phyloP scores from a whole-genome alignment of 64 coral and sea anemone genomes.

The Stichodactyla helianthus region DNA sequence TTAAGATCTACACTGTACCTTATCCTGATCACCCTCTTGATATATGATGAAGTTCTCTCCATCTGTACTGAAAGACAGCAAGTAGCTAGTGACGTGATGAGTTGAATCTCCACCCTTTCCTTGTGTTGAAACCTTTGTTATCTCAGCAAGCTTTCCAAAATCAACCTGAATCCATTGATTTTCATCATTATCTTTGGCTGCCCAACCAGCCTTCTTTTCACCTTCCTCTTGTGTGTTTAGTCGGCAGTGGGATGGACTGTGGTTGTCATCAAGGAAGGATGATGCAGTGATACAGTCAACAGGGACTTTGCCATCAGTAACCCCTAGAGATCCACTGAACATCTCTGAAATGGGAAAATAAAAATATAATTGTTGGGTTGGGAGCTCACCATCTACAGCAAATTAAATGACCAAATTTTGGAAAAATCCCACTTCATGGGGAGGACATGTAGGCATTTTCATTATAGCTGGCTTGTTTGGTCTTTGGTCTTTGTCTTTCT shows the following conservation, averaged over 20 bases:
- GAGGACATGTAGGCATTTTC: too few species aligned
- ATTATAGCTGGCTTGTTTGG: too few species aligned
- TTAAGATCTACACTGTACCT: constrained; percentile 38
- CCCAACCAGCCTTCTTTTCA: constrained; percentile 70
- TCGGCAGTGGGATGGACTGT: constrained; percentile 55
- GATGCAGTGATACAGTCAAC: constrained; percentile 56
- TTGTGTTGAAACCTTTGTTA: constrained; percentile 65
- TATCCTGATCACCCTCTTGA: constrained; percentile 63
- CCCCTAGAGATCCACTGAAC: constrained; percentile 50
- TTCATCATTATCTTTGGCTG: constrained; percentile 66
- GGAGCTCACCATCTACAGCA: too few species aligned
- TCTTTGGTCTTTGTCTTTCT: too few species aligned
- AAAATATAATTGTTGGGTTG: too few species aligned
- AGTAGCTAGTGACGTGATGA: constrained; percentile 60
- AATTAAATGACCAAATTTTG: too few species aligned
- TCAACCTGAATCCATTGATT: constrained; percentile 85
- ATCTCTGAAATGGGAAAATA: constrained; percentile 16
- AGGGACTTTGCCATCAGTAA: constrained; percentile 47
- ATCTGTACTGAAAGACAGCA: constrained; percentile 60
- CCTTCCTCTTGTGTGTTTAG: constrained; percentile 57
- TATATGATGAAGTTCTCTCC: constrained; percentile 62
- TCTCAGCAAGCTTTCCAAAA: constrained; percentile 56
- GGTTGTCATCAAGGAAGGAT: constrained; percentile 60
- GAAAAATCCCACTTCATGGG: too few species aligned
- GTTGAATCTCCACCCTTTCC: constrained; percentile 55